Conservation (phyloP, 1,140 invertebrate genomes). For the Galendromus occidentalis region DNA sequence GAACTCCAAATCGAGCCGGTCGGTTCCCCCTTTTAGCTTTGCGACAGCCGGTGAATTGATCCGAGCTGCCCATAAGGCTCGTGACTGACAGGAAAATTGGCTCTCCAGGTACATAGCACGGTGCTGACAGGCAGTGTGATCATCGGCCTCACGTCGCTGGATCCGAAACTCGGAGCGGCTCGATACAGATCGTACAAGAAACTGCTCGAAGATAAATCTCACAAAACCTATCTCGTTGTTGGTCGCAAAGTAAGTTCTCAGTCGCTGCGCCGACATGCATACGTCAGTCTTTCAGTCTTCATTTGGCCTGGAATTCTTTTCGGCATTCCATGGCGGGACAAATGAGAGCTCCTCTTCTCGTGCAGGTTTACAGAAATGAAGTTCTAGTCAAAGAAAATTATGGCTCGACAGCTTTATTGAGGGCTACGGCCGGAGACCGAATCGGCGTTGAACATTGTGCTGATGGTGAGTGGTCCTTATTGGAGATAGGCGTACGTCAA, state of each 20-base stretch:
- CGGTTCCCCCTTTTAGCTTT: conserved; percentile 11
- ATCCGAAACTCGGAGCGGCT: background rate
- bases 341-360: background rate
- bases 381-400: conserved; percentile 29
- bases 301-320: no score
- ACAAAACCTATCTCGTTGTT: conserved; percentile 19
- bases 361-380: conserved; percentile 31
- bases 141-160: background rate
- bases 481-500: no score
- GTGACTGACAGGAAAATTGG: background rate
- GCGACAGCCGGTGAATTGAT: background rate
- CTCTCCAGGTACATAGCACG: background rate
- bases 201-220: background rate
- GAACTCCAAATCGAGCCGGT: conserved; percentile 27
- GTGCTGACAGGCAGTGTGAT: background rate
- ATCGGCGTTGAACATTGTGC: conserved; percentile 32
- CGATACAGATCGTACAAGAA: background rate
- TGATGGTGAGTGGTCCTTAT: conserved; percentile 26
- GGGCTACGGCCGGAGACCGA: conserved; percentile 39
- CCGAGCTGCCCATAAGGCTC: background rate
- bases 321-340: no score
- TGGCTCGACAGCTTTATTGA: conserved; percentile 17
- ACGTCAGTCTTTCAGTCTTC: background rate
- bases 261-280: conserved; percentile 19
- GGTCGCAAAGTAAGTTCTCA: conserved; percentile 44